Percentiles rank a stretch among this genome's conserved stretches.
Evolutionary conservation across 2,113 vertebrate genomes (phyloP).

Genomic region (Chamaea fasciata): DNA sequence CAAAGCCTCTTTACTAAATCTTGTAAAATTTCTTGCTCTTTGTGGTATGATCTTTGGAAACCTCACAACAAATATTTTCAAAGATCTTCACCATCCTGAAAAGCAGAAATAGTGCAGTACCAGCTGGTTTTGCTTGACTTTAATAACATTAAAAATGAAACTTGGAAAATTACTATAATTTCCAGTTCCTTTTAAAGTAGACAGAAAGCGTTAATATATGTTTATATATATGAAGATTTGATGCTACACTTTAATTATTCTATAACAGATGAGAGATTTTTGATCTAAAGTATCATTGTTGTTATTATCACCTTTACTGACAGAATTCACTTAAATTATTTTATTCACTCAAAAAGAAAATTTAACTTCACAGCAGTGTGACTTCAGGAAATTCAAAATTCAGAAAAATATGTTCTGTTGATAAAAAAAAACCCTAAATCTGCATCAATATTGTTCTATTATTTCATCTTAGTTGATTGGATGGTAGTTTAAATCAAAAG

Average conservation of each 20-base stretch:
- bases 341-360: neutral
- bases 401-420: neutral
- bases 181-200: neutral
- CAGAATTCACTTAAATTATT: neutral
- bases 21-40: neutral
- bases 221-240: neutral
- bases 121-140: neutral
- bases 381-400: neutral
- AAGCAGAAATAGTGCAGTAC: neutral
- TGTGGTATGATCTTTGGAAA: neutral
- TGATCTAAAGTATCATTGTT: neutral
- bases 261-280: neutral
- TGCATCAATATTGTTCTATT: neutral
- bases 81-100: neutral
- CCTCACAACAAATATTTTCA: neutral
- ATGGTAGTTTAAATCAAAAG: neutral
- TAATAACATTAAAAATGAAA: neutral
- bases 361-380: neutral
- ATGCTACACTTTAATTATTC: neutral
- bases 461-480: neutral
- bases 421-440: neutral
- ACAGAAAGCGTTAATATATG: neutral
- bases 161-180: neutral
- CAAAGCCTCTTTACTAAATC: neutral
- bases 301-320: neutral